A percentile compares a stretch with the other conserved stretches of the same genome.
Conservation (phyloP, 2,888 invertebrate genomes). For the Lepas anatifera region DNA sequence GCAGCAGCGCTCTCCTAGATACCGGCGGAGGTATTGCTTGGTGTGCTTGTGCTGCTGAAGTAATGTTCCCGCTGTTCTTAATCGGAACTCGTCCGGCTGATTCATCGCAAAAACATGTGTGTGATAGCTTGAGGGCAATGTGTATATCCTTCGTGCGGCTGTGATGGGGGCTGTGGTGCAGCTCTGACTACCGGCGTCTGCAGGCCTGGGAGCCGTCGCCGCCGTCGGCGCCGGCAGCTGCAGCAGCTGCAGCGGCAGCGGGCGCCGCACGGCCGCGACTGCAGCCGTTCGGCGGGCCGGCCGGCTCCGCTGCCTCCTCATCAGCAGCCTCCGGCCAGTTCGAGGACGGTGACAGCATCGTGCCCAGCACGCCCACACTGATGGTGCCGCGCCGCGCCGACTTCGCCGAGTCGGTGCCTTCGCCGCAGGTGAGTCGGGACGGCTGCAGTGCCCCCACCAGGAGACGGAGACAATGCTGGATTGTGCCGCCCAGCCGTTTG, state of each 20-base stretch:
- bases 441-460: not conserved
- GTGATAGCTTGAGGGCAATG: no score
- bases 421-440: conserved; percentile 51
- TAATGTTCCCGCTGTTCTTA: no score
- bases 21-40: no score
- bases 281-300: conserved; percentile 15
- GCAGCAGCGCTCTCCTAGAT: no score
- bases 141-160: no score
- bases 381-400: conserved; percentile 69
- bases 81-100: no score
- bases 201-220: not conserved
- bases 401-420: conserved; percentile 83
- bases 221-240: not conserved
- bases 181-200: no score
- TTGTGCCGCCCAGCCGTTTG: no score
- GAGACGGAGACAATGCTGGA: no score
- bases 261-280: not conserved
- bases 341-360: conserved; percentile 62
- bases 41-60: no score
- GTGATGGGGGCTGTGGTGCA: no score
- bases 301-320: conserved; percentile 71
- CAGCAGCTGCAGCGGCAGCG: not conserved
- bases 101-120: no score
- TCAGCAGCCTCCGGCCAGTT: conserved; percentile 52
- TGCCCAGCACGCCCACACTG: conserved; percentile 78